Percentiles rank a stretch among this genome's conserved stretches.
Evolutionary conservation across 2,888 invertebrate species (phyloP).

Genomic region (Ethmia dodecea): DNA sequence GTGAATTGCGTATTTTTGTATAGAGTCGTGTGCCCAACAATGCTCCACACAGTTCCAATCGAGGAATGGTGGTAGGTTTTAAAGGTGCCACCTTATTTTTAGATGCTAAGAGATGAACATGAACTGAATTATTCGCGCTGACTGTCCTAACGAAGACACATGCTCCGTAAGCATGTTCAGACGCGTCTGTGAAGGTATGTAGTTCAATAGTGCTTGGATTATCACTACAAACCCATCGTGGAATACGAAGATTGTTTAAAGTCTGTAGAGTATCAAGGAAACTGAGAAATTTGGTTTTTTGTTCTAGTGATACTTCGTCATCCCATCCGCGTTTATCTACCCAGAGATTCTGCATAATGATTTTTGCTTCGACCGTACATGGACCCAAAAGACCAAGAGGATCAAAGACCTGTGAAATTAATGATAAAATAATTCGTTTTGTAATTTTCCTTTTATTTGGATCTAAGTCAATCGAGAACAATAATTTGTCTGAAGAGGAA

Average conservation of each 20-base stretch:
- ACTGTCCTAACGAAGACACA: not conserved
- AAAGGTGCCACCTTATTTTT: conserved; percentile 1
- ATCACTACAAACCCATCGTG: not conserved
- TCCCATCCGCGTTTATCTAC: conserved; percentile 11
- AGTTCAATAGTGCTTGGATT: not conserved
- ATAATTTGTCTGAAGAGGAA: too few species aligned
- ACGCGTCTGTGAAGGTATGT: conserved; percentile 1
- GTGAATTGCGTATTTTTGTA: not conserved
- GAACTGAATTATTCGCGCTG: not conserved
- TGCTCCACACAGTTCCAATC: too few species aligned
- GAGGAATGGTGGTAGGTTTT: conserved; percentile 1
- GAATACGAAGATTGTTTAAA: not conserved
- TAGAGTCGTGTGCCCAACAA: conserved; percentile 9
- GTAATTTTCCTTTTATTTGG: not conserved
- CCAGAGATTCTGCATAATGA: conserved; percentile 20
- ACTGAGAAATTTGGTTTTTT: not conserved
- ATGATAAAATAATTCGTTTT: conserved; percentile 7
- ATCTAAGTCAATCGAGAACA: not conserved
- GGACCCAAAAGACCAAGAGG: conserved; percentile 14
- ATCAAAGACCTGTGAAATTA: conserved; percentile 8
- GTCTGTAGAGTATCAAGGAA: conserved; percentile 1
- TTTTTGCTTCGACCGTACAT: conserved; percentile 13
- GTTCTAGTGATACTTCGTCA: conserved; percentile 3
- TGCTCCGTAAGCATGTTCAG: not conserved
- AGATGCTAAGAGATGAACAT: not conserved